Conservation (phyloP, 2,113 vertebrate genomes). For the Carassius auratus region DNA sequence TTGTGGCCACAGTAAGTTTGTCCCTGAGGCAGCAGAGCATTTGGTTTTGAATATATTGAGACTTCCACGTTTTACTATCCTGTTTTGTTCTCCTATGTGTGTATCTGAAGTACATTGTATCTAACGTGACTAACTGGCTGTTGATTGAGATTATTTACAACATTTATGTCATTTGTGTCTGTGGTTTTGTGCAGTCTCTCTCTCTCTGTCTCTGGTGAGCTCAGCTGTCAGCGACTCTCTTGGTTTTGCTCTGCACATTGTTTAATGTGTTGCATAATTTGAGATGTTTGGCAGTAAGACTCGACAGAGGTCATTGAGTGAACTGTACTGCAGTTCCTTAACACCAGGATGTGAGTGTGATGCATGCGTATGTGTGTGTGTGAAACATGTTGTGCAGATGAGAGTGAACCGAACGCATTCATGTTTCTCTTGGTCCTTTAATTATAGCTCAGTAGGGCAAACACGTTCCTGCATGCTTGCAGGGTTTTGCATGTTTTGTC, state of each 20-base stretch:
- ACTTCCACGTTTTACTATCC: not conserved
- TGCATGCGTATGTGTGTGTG: not conserved
- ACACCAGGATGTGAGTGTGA: not conserved
- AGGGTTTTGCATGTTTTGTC: not conserved
- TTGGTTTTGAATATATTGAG: not conserved
- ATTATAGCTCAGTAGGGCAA: conserved; percentile 16
- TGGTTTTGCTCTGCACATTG: conserved; percentile 21
- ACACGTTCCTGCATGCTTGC: conserved; percentile 43
- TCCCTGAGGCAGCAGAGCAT: not conserved
- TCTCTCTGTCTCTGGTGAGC: conserved; percentile 20
- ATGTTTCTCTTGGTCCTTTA: not conserved
- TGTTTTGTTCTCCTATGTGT: not conserved
- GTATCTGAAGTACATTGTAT: not conserved
- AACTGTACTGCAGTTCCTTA: conserved; percentile 25
- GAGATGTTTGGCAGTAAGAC: conserved; percentile 31
- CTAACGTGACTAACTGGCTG: conserved; percentile 6
- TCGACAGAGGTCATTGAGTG: conserved; percentile 15
- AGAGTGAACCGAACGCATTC: not conserved
- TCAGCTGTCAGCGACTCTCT: not conserved
- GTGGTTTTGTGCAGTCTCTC: not conserved
- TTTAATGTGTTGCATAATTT: conserved; percentile 62
- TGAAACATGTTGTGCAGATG: not conserved
- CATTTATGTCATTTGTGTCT: conserved; percentile 8
- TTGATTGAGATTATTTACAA: conserved; percentile 26
- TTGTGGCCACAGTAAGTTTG: not conserved